Percentiles rank a stretch among this genome's conserved stretches.
phyloP scores from a whole-genome alignment of 2,888 invertebrate genomes.

The Chydorus sphaericus region DNA sequence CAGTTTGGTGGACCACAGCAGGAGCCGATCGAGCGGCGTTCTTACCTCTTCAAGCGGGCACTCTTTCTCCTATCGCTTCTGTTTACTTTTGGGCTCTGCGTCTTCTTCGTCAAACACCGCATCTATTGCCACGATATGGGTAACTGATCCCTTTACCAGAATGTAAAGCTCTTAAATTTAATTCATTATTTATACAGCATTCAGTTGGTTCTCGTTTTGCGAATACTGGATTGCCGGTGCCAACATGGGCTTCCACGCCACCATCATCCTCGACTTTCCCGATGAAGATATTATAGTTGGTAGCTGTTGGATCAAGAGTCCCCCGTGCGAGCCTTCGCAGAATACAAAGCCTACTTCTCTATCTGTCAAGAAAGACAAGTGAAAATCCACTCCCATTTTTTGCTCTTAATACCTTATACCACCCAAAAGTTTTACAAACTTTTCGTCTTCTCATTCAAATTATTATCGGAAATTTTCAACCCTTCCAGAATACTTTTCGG shows the following conservation, averaged over 20 bases:
- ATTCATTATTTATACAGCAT: conserved; percentile 46
- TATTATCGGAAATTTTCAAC: no score
- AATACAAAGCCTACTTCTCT: no score
- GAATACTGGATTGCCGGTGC: conserved; percentile 82
- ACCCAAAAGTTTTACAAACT: no score
- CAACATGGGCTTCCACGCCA: conserved; percentile 84
- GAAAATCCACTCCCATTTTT: not conserved
- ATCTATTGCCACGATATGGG: conserved; percentile 78
- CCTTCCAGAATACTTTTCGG: no score
- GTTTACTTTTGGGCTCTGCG: conserved; percentile 64
- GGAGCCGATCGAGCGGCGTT: conserved; percentile 29
- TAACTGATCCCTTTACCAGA: conserved; percentile 32
- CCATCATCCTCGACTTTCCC: conserved; percentile 73
- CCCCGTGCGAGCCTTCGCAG: no score
- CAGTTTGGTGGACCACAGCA: conserved; percentile 17
- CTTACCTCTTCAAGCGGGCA: conserved; percentile 45
- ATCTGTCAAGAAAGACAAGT: not conserved
- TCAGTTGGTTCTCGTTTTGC: conserved; percentile 85
- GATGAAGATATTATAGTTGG: conserved; percentile 59
- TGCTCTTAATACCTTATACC: no score
- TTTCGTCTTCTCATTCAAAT: no score
- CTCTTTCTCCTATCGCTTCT: conserved; percentile 60
- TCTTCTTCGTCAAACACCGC: conserved; percentile 80
- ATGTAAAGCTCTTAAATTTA: conserved; percentile 16
- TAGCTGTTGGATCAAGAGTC: not conserved